These are phyloP conservation scores for Helicoverpa zea DNA, from an alignment of 1,140 invertebrate genomes.

Conservation along the genomic window DNA sequence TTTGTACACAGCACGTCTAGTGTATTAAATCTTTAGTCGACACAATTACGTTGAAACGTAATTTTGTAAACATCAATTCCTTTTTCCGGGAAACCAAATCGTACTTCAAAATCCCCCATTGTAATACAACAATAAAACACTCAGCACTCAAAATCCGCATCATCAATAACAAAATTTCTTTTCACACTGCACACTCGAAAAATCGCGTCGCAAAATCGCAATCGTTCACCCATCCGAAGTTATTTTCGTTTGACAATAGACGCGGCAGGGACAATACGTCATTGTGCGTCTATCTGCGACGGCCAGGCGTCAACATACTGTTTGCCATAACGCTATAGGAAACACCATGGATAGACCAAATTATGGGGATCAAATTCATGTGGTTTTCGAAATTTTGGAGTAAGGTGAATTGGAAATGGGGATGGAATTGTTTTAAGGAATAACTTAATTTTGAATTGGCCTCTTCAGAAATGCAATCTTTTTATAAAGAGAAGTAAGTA, in stretches of 20 bases:
- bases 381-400: too few relatives aligned
- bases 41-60: too few relatives aligned
- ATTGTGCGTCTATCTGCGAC: slow-evolving; percentile 33
- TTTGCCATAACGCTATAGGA: not conserved
- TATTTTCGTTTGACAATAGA: slow-evolving; percentile 33
- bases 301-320: slow-evolving; percentile 11
- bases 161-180: slow-evolving; percentile 2
- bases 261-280: slow-evolving; percentile 11
- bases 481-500: too few relatives aligned
- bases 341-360: not conserved
- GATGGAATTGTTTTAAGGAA: too few relatives aligned
- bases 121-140: not conserved
- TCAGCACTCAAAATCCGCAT: not conserved
- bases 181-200: not conserved
- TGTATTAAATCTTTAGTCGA: too few relatives aligned
- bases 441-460: too few relatives aligned
- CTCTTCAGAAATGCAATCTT: too few relatives aligned
- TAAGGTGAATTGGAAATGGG: too few relatives aligned
- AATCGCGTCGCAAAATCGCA: slow-evolving; percentile 1
- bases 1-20: too few relatives aligned
- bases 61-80: too few relatives aligned
- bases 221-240: slow-evolving; percentile 1
- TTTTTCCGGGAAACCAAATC: not conserved
- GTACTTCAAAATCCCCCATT: not conserved
- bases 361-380: not conserved